phyloP scores from a whole-genome alignment of 1,140 invertebrate genomes.

The Oppia nitens region DNA sequence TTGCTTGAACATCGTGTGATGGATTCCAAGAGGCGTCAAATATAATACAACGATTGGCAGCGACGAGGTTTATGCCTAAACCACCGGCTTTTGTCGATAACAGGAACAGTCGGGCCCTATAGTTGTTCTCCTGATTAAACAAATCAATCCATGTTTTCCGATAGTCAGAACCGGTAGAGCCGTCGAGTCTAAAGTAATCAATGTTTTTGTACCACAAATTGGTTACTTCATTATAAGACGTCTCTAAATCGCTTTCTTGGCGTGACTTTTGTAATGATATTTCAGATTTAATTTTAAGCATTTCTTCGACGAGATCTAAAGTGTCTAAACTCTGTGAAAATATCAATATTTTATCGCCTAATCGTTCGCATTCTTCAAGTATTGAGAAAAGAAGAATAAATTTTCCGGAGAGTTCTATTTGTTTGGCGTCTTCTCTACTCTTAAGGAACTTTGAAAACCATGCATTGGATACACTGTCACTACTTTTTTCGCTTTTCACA shows the following conservation, averaged over 20 bases:
- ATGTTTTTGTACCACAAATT: constrained; percentile 61
- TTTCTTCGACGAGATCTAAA: constrained; percentile 90
- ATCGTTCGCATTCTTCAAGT: constrained; percentile 63
- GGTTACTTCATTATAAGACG: constrained; percentile 49
- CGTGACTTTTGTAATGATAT: neutral
- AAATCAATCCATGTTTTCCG: constrained; percentile 90
- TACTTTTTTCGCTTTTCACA: neutral
- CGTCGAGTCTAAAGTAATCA: constrained; percentile 85
- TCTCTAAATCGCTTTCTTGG: neutral
- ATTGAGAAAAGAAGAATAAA: constrained; percentile 87
- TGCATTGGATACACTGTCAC: neutral
- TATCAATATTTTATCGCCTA: constrained; percentile 81
- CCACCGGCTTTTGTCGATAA: constrained; percentile 59
- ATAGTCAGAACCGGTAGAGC: constrained; percentile 79
- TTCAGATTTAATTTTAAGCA: constrained; percentile 35
- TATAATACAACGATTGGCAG: constrained; percentile 90
- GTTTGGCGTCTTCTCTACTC: constrained; percentile 64
- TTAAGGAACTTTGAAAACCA: constrained; percentile 67
- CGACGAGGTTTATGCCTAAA: constrained; percentile 78
- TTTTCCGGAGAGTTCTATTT: constrained; percentile 83
- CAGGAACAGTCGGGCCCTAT: constrained; percentile 62
- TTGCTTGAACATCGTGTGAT: constrained; percentile 96
- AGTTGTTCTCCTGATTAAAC: constrained; percentile 77
- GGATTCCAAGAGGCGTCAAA: constrained; percentile 99
- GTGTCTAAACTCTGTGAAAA: constrained; percentile 94